A percentile compares a stretch with the other conserved stretches of the same genome.
phyloP scores from a whole-genome alignment of 1,140 invertebrate genomes.

The Adoxophyes honmai region DNA sequence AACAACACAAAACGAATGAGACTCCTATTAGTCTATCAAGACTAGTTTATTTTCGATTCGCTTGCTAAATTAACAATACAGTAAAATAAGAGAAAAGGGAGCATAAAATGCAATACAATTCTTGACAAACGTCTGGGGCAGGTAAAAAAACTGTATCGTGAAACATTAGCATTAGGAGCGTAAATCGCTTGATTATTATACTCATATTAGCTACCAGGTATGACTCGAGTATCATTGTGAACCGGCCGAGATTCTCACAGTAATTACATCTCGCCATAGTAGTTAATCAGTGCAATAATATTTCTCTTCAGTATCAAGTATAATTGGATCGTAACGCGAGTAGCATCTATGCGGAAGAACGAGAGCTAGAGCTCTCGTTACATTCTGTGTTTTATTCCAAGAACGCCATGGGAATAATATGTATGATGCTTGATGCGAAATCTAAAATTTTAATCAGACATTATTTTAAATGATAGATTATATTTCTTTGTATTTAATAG shows the following conservation, averaged over 20 bases:
- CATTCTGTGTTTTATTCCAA: constrained; percentile 67
- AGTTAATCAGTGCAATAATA: constrained; percentile 56
- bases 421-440: background rate
- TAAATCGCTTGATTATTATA: background rate
- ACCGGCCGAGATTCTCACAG: constrained; percentile 56
- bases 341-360: constrained; percentile 67
- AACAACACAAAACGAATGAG: constrained; percentile 28
- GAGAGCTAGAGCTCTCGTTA: constrained; percentile 60
- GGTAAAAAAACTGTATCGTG: no score
- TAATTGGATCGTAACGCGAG: constrained; percentile 70
- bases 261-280: constrained; percentile 46
- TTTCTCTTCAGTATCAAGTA: constrained; percentile 63
- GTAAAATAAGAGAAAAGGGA: no score
- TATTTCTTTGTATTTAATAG: background rate
- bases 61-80: no score
- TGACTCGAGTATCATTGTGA: constrained; percentile 21
- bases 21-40: constrained; percentile 2
- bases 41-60: background rate
- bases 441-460: background rate
- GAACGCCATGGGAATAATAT: constrained; percentile 64
- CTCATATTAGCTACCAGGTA: background rate
- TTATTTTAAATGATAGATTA: background rate
- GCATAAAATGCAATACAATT: no score
- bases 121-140: no score
- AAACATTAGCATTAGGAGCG: background rate